Base-by-base conservation (phyloP, 1,140 invertebrate species). In the Araneus ventricosus region DNA sequence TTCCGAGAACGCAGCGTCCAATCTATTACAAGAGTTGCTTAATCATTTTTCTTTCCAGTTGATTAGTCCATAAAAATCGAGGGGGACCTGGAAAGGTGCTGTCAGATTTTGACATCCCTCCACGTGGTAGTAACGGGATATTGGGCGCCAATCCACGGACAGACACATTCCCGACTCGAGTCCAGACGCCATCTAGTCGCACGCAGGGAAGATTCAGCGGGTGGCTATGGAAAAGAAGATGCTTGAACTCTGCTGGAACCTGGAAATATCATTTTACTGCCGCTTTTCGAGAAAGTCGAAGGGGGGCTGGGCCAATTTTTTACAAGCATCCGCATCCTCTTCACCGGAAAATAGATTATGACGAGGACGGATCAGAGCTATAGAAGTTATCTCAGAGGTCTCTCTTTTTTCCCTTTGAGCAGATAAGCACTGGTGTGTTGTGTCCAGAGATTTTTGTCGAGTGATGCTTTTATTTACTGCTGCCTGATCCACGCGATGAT, bases 51-150 rank as follows among this genome's bases (percentile, higher is more conserved):
- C 20, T 30, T 75, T 84, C 41, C 41, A 67, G 24, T 27, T 88
- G 87, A 88, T 67, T 39, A 88, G 63, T 75, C 37, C 87, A 88
- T 88, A 88, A 88, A 88, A 88, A 88, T 30, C 8, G 24, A 14
- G 14, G 63, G 63, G 57, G 59, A 27, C 30, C 57, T n/a, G 41
- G 39, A 24, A n/a, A 87, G 85, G 85, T 87, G 63, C 87, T 88
- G 87, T 88, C 87, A 75, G 37, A 63, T 63, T 30, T 37, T 75
- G 70, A 75, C 70, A 30, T 30, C 39, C 24, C 57, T 87, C 59
- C 85, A 87, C 85, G 85, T 87, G 85, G 85, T 87, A 30, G 85
- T 63, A 87, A 87, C 59, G 85, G 85, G 85, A 87, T 63, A 41
- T 63, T 30, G 85, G 85, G 57, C 85, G 85, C 85, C 85, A 87